Base-by-base conservation (phyloP, 2,113 vertebrate genomes). In the Merops nubicus region DNA sequence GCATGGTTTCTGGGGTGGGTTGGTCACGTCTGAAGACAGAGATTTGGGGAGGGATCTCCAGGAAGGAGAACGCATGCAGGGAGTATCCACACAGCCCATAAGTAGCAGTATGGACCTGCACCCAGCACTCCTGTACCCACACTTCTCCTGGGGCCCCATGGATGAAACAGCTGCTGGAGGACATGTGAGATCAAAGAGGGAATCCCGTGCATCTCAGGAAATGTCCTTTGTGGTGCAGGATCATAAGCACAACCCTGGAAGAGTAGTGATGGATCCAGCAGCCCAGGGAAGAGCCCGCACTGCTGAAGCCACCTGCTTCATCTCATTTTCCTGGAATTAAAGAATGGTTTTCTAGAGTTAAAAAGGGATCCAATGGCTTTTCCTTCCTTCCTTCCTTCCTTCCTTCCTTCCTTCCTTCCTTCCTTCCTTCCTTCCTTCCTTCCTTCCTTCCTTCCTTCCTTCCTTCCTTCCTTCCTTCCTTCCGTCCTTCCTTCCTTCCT, bases 121-220 rank as follows among this genome's bases (percentile, higher is more conserved):
- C 15, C 47, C 72, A 72, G 62, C 16, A 22, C 6, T 3, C 15
- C 0, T 0, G 1, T 40, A 64, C 11, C 31, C 1, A 0, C 8
- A 3, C 34, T 73, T 54, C 53, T 86, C 48, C 53, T 36, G 56
- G 31, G 31, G 3, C 18, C 16, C 7, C 33, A 5, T 0, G 0
- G 31, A 26, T 75, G 42, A 40, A 72, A 38, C 12, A 56, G 62
- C 82, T 85, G 47, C 87, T 79, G 80, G 48, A 64, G 67, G 48
- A 36, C 0, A 0, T 25, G 23, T 48, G 50, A 69, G 31, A 47
- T 75, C 19, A n/a, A 48, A 56, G 72, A 4, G 29, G 62, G 67
- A 76, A 56, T 89, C 48, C 40, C 22, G 20, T 47, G 33, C 22
- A 18, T 47, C 29, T 25, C 31, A 21, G 15, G 15, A 6, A 83